These are phyloP conservation scores for Andricus quercusramuli DNA, from an alignment of 2,888 invertebrate species.

Conservation along the genomic window DNA sequence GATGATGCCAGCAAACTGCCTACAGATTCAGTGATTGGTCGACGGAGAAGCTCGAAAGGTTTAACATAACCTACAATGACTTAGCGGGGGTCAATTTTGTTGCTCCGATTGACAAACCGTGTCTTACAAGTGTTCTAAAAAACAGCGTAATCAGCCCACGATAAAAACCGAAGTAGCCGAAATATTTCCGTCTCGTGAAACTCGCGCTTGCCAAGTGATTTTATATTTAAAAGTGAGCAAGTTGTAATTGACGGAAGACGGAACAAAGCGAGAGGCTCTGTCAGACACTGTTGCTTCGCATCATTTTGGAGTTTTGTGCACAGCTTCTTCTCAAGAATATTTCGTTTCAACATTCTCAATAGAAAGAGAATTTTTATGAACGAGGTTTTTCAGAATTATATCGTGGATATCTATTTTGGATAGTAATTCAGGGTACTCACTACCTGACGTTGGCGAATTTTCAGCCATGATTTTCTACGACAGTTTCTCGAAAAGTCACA, in stretches of 20 bases:
- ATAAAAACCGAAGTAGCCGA: neutral
- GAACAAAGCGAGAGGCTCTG: neutral
- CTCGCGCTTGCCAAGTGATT: neutral
- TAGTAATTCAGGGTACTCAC: neutral
- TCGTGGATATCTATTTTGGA: neutral
- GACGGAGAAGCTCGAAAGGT: neutral
- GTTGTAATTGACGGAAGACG: neutral
- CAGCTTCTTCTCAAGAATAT: neutral
- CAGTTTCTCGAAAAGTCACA: constrained; percentile 22
- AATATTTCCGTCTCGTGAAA: neutral
- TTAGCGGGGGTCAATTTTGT: neutral
- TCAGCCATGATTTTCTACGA: constrained; percentile 1
- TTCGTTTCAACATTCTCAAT: neutral
- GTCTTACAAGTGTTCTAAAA: neutral
- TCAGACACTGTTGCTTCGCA: neutral
- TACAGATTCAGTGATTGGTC: constrained; percentile 20
- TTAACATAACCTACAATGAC: constrained; percentile 28
- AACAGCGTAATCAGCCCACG: neutral
- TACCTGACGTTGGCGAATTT: neutral
- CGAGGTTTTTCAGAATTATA: neutral
- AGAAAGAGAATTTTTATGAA: neutral
- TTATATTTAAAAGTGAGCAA: neutral
- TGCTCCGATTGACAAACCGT: neutral
- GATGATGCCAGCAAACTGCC: neutral
- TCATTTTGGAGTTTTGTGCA: neutral